These are phyloP conservation scores for Spodoptera exigua DNA, from an alignment of 2,888 invertebrate species.

Conservation along the genomic window DNA sequence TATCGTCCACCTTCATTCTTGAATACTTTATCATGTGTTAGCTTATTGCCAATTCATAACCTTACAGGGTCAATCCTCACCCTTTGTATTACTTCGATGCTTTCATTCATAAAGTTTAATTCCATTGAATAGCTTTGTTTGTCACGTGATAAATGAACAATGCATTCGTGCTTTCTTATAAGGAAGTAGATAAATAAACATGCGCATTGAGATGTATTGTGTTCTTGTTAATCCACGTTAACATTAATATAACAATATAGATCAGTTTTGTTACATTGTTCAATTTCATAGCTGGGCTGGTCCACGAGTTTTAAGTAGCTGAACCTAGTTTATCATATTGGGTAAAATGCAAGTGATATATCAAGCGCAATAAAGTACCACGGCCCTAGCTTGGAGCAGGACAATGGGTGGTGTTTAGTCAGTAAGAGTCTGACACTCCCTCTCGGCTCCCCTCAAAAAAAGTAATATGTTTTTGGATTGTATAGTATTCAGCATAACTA, in stretches of 20 bases:
- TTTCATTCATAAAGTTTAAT: slow-evolving; percentile 38
- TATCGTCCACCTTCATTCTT: slow-evolving; percentile 13
- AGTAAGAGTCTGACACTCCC: no score
- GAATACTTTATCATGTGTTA: slow-evolving; percentile 2
- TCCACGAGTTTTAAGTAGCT: no score
- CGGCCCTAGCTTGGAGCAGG: no score
- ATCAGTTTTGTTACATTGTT: background rate
- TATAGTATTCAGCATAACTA: no score
- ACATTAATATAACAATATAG: background rate
- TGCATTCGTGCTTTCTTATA: slow-evolving; percentile 7
- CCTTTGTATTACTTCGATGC: background rate
- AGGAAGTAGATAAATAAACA: slow-evolving; percentile 14
- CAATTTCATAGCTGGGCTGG: background rate
- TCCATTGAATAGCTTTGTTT: slow-evolving; percentile 8
- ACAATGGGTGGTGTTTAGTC: no score
- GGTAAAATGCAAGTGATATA: no score
- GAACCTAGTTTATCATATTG: no score
- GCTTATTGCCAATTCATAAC: slow-evolving; percentile 37
- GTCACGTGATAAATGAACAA: slow-evolving; percentile 11
- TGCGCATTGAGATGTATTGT: slow-evolving; percentile 1
- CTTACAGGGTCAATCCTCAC: slow-evolving; percentile 5
- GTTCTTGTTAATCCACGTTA: slow-evolving; percentile 3
- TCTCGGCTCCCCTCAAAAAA: no score
- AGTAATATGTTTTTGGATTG: no score
- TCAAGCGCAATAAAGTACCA: no score